A percentile compares a stretch with the other conserved stretches of the same genome.
These are phyloP conservation scores for Paratrypauchen microcephalus DNA, from an alignment of 2,797 vertebrate genomes.

Conservation along the genomic window DNA sequence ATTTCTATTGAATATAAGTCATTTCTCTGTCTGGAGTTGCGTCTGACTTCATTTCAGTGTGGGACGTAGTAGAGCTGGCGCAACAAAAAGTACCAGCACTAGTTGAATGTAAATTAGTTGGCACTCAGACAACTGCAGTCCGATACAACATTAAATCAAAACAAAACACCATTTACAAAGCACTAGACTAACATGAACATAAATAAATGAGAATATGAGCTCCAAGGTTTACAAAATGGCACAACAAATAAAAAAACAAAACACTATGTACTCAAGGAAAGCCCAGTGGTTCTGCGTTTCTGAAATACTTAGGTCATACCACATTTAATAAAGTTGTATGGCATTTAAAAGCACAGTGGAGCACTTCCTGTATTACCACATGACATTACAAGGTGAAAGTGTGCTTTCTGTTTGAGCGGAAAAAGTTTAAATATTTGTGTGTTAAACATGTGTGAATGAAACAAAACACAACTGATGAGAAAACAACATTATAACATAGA, in stretches of 20 bases:
- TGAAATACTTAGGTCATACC: no score
- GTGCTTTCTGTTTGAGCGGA: no score
- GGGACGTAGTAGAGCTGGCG: neutral
- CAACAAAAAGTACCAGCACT: constrained; percentile 13
- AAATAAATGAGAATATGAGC: neutral
- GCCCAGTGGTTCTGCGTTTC: no score
- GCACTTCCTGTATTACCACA: no score
- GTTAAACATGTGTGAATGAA: no score
- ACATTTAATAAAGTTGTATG: no score
- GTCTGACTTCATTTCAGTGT: constrained; percentile 4
- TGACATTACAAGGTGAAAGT: no score
- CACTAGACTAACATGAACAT: constrained; percentile 27
- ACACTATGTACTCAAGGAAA: neutral
- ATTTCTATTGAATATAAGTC: constrained; percentile 11
- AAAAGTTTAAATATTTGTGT: no score
- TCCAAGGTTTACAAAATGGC: neutral
- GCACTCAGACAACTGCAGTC: neutral
- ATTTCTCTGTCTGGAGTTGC: constrained; percentile 8
- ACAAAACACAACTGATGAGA: no score
- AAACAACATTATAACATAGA: no score
- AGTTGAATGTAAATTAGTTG: constrained; percentile 16
- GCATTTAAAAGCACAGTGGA: no score
- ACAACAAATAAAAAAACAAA: neutral
- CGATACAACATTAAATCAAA: constrained; percentile 15
- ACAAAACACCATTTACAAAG: constrained; percentile 9